Evolutionary conservation across 2,888 invertebrate genomes (phyloP).

Genomic region (Cephus nigrinus): DNA sequence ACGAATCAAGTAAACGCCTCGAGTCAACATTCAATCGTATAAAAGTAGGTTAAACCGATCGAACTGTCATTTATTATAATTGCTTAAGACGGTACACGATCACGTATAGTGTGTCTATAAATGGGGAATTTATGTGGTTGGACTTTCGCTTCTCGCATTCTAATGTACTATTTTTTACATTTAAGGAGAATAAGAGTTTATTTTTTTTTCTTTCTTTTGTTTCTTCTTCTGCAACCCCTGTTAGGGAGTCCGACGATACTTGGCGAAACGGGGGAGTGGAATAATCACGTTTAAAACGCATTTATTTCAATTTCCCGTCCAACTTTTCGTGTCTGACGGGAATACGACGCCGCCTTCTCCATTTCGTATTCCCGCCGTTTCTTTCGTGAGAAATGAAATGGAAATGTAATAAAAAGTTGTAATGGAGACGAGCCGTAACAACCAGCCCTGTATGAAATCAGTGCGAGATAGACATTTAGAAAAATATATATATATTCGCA

Average conservation of each 20-base stretch:
- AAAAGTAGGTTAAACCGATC: conserved; percentile 1
- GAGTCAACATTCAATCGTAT: background rate
- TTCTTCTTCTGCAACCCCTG: background rate
- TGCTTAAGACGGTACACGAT: background rate
- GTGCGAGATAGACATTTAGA: background rate
- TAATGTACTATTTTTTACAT: background rate
- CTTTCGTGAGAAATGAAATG: conserved; percentile 57
- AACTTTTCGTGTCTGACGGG: background rate
- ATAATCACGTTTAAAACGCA: conserved; percentile 56
- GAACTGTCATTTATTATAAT: background rate
- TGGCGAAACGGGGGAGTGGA: conserved; percentile 1
- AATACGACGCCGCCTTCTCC: background rate
- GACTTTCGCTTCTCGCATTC: background rate
- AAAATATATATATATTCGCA: background rate
- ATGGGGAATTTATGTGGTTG: background rate
- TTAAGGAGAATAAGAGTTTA: background rate
- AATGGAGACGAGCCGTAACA: conserved; percentile 43
- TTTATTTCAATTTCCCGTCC: conserved; percentile 52
- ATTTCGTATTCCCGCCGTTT: conserved; percentile 28
- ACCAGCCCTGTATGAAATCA: background rate
- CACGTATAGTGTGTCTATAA: background rate
- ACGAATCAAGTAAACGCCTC: background rate
- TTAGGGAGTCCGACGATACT: background rate
- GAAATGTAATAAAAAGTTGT: conserved; percentile 65
- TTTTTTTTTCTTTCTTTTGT: background rate